Evolutionary conservation across 2,888 invertebrate genomes (phyloP).

Genomic region (Rhorus exstirpatorius): DNA sequence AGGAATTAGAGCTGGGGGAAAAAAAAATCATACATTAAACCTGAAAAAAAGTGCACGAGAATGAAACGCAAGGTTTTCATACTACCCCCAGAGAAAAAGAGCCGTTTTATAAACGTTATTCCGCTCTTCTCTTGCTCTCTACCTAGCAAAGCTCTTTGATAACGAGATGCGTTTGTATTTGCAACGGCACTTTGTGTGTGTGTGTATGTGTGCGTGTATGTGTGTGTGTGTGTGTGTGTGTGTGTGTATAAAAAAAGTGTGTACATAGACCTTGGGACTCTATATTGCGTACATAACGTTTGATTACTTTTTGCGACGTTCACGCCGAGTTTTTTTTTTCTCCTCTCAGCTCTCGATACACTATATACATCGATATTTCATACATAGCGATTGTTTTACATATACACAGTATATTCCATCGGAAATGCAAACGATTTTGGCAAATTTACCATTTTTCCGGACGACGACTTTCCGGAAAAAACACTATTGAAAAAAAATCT

Average conservation of each 20-base stretch:
- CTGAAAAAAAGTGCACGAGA: background rate
- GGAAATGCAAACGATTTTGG: too few species aligned
- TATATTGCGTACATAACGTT: constrained; percentile 23
- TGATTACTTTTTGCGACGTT: constrained; percentile 64
- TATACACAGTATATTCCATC: too few species aligned
- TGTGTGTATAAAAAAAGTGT: background rate
- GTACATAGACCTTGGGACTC: background rate
- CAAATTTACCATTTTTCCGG: too few species aligned
- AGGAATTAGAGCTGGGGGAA: background rate
- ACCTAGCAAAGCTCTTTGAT: constrained; percentile 34
- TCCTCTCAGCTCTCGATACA: constrained; percentile 3
- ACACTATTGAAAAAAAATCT: too few species aligned
- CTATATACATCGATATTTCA: constrained; percentile 15
- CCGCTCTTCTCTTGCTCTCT: constrained; percentile 27
- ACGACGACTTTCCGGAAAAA: too few species aligned
- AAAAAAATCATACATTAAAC: background rate
- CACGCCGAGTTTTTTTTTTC: constrained; percentile 37
- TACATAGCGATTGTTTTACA: too few species aligned
- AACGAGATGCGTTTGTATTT: constrained; percentile 46
- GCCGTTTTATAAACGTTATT: constrained; percentile 9
- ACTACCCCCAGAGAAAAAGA: background rate
- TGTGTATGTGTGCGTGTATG: too few species aligned
- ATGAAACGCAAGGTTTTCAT: constrained; percentile 15
- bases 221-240: too few species aligned
- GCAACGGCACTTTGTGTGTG: too few species aligned